These are phyloP conservation scores for Apis cerana DNA, from an alignment of 1,140 invertebrate genomes.

Conservation along the genomic window DNA sequence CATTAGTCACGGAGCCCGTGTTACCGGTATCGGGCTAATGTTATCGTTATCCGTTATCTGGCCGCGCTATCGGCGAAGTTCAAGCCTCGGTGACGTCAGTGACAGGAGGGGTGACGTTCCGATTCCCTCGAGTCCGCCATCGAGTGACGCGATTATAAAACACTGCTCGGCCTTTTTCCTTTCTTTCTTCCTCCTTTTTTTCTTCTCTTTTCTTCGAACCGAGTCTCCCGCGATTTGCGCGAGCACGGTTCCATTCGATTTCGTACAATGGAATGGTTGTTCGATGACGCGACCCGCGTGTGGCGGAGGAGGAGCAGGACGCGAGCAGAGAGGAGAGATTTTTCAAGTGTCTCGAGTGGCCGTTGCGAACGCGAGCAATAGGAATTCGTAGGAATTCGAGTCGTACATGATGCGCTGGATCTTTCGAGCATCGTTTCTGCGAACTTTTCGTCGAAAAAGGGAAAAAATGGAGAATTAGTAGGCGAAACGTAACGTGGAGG, in stretches of 20 bases:
- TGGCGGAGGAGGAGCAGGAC: fast-evolving
- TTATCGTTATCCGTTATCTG: constrained; percentile 74
- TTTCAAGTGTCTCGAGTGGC: not conserved
- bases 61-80: constrained; percentile 71
- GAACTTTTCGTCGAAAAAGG: no score
- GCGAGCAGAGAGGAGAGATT: not conserved
- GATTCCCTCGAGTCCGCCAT: constrained; percentile 33
- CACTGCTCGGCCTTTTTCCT: not conserved
- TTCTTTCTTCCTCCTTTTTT: not conserved
- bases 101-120: constrained; percentile 29
- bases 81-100: constrained; percentile 59
- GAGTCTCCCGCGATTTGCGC: not conserved
- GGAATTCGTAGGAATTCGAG: no score
- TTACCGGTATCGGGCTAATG: constrained; percentile 68
- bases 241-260: not conserved
- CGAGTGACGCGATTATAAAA: constrained; percentile 14
- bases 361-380: no score
- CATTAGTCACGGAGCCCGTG: constrained; percentile 74
- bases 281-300: not conserved
- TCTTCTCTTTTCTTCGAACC: not conserved
- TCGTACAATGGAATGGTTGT: not conserved
- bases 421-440: no score
- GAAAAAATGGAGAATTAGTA: no score
- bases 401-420: no score
- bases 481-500: no score